Conservation (phyloP, 1,140 invertebrate genomes). For the Chelonus insularis region DNA sequence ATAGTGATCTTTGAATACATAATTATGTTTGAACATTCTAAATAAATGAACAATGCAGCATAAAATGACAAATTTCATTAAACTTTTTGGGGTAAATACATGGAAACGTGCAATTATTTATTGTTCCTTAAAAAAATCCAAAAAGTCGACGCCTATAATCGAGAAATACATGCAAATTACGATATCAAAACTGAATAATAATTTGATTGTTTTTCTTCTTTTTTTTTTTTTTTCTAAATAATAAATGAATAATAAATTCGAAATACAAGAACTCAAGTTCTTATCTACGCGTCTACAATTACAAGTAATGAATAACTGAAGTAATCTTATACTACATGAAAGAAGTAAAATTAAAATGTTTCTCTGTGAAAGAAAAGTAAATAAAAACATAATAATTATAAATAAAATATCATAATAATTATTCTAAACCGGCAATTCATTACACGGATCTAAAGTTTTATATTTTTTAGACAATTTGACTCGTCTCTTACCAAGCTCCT, state of each 20-base stretch:
- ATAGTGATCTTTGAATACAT: too few species aligned
- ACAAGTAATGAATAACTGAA: background rate
- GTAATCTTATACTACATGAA: background rate
- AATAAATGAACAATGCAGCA: slow-evolving; percentile 14
- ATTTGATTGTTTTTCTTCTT: background rate
- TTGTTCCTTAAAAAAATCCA: background rate
- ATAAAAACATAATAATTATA: background rate
- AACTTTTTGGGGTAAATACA: slow-evolving; percentile 1
- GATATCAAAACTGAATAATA: slow-evolving; percentile 1
- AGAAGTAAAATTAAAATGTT: background rate
- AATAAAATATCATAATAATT: background rate
- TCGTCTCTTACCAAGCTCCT: slow-evolving; percentile 79
- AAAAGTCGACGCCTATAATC: slow-evolving; percentile 28
- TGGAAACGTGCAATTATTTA: slow-evolving; percentile 15
- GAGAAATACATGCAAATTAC: slow-evolving; percentile 27
- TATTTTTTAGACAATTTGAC: slow-evolving; percentile 30
- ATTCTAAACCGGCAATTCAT: slow-evolving; percentile 24
- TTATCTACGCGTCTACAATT: slow-evolving; percentile 6
- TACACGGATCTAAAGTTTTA: slow-evolving; percentile 27
- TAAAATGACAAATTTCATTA: too few species aligned
- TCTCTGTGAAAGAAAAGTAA: background rate
- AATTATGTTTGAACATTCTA: background rate
- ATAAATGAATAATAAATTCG: too few species aligned
- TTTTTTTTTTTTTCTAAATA: too few species aligned
- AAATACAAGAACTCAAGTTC: background rate